Conservation (phyloP, 2,797 vertebrate genomes). For the Dermochelys coriacea region DNA sequence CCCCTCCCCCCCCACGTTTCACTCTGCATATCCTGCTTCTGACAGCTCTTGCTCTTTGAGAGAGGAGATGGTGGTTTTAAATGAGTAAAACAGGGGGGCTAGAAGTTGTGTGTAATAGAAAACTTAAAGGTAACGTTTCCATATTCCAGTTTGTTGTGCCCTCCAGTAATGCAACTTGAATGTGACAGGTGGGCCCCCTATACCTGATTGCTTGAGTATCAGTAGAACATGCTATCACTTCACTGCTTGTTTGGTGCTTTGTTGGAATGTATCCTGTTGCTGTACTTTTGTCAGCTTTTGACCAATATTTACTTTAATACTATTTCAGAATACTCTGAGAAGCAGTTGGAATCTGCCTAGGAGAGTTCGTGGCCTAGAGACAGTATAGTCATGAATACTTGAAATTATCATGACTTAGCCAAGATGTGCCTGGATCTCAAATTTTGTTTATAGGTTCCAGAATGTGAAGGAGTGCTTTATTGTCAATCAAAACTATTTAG, state of each 20-base stretch:
- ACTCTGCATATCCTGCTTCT: not conserved
- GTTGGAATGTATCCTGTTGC: conserved; percentile 44
- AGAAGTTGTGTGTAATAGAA: not conserved
- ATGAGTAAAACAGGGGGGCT: not conserved
- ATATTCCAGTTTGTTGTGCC: not conserved
- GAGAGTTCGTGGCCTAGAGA: conserved; percentile 34
- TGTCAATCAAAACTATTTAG: conserved; percentile 38
- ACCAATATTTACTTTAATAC: not conserved
- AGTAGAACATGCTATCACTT: not conserved
- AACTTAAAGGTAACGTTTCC: not conserved
- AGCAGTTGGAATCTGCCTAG: not conserved
- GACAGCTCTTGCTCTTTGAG: not conserved
- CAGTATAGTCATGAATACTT: conserved; percentile 53
- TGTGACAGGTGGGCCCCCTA: conserved; percentile 64
- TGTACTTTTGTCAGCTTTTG: conserved; percentile 36
- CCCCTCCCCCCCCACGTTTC: not conserved
- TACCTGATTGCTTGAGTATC: not conserved
- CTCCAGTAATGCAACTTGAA: conserved; percentile 11
- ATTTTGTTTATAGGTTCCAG: conserved; percentile 22
- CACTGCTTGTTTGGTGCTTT: conserved; percentile 9
- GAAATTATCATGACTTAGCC: not conserved
- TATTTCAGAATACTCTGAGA: conserved; percentile 49
- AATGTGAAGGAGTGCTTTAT: not conserved
- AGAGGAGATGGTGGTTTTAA: not conserved
- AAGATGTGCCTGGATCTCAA: conserved; percentile 50